Percentiles rank a stretch among this genome's conserved stretches.
Evolutionary conservation across 2,797 vertebrate species (phyloP).

Genomic region (Steatocranus sp.): DNA sequence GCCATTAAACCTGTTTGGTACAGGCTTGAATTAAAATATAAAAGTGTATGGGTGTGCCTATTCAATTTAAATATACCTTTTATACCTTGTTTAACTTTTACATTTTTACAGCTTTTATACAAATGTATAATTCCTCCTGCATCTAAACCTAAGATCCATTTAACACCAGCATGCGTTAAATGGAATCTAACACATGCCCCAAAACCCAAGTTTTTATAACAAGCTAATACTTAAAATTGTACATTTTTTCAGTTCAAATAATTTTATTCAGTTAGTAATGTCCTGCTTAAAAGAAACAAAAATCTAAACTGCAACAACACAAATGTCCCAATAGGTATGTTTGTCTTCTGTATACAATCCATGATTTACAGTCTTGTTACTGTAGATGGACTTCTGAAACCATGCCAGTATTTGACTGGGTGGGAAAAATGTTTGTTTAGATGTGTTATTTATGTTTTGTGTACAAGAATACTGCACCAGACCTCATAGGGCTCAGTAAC

Average conservation of each 20-base stretch:
- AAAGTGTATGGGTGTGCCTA: background rate
- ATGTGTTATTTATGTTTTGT: background rate
- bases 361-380: background rate
- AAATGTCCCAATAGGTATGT: background rate
- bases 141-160: background rate
- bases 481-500: background rate
- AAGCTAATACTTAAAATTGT: background rate
- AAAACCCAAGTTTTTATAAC: background rate
- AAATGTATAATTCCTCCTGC: background rate
- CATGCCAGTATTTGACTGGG: background rate
- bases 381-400: background rate
- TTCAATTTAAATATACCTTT: background rate
- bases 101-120: rapidly evolving
- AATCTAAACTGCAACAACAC: background rate
- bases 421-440: background rate
- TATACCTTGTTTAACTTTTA: background rate
- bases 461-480: background rate
- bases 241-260: background rate
- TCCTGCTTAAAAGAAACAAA: background rate
- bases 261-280: background rate
- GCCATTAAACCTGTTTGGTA: too few relatives aligned
- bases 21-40: background rate
- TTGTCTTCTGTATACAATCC: background rate
- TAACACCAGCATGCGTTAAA: background rate
- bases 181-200: background rate